Conservation (phyloP, 2,113 vertebrate species). For the Rhinoptilus africanus region DNA sequence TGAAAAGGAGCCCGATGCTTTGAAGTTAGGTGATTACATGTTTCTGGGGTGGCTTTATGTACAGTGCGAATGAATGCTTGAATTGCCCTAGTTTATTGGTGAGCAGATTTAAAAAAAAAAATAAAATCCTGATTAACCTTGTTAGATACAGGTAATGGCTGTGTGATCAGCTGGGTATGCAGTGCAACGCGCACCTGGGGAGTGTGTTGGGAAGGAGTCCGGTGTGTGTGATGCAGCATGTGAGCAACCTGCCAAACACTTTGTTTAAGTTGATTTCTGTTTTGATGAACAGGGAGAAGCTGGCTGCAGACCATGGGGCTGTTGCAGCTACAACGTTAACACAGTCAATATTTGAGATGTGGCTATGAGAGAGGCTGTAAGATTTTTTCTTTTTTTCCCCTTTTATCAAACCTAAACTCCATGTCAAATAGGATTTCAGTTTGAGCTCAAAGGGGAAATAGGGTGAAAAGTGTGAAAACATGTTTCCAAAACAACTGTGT, state of each 20-base stretch:
- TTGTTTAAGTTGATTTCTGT: not conserved
- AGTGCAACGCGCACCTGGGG: accelerated
- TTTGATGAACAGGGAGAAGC: not conserved
- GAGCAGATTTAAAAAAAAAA: too few species aligned
- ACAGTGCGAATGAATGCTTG: not conserved
- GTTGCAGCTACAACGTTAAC: not conserved
- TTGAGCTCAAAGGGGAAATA: not conserved
- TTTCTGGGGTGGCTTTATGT: not conserved
- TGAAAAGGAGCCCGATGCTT: not conserved
- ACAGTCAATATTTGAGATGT: not conserved
- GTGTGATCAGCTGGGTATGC: not conserved
- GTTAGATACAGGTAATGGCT: not conserved
- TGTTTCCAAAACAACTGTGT: not conserved
- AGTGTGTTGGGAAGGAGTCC: not conserved
- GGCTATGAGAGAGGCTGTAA: not conserved
- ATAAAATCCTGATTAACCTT: not conserved
- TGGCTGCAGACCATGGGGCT: not conserved
- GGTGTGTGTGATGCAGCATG: accelerated
- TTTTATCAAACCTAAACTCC: not conserved
- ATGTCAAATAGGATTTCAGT: not conserved
- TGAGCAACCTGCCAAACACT: not conserved
- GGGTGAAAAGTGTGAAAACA: not conserved
- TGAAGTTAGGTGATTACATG: not conserved
- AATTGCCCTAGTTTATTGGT: not conserved
- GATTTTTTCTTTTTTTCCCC: not conserved